Evolutionary conservation across 2,113 vertebrate species (phyloP), one percentile per base, ranked within the genome.

Genomic region (Hippocampus barbouri): DNA sequence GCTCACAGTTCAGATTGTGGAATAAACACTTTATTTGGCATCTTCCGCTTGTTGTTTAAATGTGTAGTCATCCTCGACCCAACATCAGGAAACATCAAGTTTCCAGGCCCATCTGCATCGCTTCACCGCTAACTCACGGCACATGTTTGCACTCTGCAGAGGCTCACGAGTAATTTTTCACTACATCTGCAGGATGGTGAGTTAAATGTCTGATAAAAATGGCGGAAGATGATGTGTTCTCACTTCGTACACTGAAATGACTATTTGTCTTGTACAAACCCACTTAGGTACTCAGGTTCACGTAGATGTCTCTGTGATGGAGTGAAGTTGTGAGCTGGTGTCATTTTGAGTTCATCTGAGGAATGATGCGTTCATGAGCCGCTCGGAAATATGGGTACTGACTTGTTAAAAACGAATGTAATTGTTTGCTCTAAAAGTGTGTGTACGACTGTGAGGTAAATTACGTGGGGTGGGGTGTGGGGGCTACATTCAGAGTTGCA

Each of bases 11-110:
- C 41, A 21, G 38, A 43, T 64, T 84, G 70, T 85, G 82, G 77
- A 92, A 92, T 92, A 92, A 93, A 93, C 83, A 84, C 71, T 65
- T 86, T 80, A 85, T 89, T 89, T 86, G 20, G 9, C 66, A 11
- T 62, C 14, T 40, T 60, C 61, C 38, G 30, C 34, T 38, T 49
- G 27, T 75, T 66, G 11, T 63, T 66, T 70, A 73, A 83, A 76
- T 81, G 66, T 67, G 59, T n/a, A 30, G 30, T 74, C 64, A 45
- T 66, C 23, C 43, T 27, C 16, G 74, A 59, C 49, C 59, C 0
- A n/a, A 71, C 62, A 12, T 57, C 8, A 1, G 27, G 41, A 62
- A 63, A 71, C 69, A 66, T 76, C 66, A 2, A 56, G 69, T 82
- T 86, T 81, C 69, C 5, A 49, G 68, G 47, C 74, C 72, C 16